Percentiles rank a stretch among this genome's conserved stretches.
Conservation (phyloP, 1,140 invertebrate genomes). For the Spodoptera frugiperda region DNA sequence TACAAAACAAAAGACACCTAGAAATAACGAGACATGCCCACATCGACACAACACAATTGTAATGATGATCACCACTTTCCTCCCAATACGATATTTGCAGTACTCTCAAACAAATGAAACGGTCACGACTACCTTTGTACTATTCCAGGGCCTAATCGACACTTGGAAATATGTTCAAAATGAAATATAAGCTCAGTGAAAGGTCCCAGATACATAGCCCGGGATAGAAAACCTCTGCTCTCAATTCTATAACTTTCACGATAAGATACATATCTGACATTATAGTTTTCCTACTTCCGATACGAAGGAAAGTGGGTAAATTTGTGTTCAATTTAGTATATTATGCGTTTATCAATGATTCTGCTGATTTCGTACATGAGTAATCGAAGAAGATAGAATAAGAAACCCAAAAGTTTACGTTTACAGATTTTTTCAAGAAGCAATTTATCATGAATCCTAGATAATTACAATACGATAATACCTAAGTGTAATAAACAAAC, state of each 20-base stretch:
- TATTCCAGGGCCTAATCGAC: conserved; percentile 19
- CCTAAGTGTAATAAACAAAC: too few relatives aligned
- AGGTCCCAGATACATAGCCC: conserved; percentile 19
- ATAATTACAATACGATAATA: too few relatives aligned
- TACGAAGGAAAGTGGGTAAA: conserved; percentile 32
- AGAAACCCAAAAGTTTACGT: too few relatives aligned
- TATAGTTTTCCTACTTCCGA: conserved; percentile 20
- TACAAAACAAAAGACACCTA: background rate
- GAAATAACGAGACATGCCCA: too few relatives aligned
- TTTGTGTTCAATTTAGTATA: conserved; percentile 23
- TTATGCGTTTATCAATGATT: background rate
- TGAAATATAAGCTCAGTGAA: conserved; percentile 35
- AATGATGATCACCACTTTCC: background rate
- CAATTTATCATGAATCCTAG: too few relatives aligned
- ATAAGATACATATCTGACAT: conserved; percentile 41
- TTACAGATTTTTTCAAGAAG: too few relatives aligned
- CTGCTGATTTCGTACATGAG: background rate
- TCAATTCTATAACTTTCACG: conserved; percentile 39
- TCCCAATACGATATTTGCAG: conserved; percentile 1
- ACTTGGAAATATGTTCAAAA: conserved; percentile 14
- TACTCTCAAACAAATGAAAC: conserved; percentile 13
- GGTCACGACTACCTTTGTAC: conserved; percentile 15
- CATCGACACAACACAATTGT: background rate
- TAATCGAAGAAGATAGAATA: background rate
- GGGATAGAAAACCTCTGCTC: conserved; percentile 29